phyloP scores from a whole-genome alignment of 1,140 invertebrate genomes.

The Atopsyche davidsoni region DNA sequence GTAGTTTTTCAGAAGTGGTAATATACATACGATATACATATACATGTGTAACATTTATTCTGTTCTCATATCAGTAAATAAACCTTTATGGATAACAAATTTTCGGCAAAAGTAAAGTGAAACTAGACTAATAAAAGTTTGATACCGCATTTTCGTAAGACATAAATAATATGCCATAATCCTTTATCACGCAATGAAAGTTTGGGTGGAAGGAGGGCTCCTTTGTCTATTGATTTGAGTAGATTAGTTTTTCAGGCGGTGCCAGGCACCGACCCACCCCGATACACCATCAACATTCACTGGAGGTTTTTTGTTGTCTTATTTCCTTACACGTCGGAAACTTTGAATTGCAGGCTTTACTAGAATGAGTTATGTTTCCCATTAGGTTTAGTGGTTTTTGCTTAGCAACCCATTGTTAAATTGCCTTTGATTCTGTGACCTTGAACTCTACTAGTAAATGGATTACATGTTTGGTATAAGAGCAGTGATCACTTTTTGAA shows the following conservation, averaged over 20 bases:
- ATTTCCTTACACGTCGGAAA: constrained; percentile 14
- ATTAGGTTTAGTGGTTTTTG: no score
- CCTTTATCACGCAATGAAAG: constrained; percentile 28
- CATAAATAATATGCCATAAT: constrained; percentile 16
- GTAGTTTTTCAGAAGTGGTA: no score
- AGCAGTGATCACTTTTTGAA: no score
- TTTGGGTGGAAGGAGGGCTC: constrained; percentile 18
- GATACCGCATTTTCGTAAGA: constrained; percentile 4
- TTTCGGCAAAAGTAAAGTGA: neutral
- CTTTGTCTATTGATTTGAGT: constrained; percentile 23
- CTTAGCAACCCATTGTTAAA: no score
- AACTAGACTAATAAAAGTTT: constrained; percentile 3
- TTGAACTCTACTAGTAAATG: no score
- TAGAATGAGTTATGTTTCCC: no score
- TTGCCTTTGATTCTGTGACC: no score
- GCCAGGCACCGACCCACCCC: constrained; percentile 24
- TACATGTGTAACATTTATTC: no score
- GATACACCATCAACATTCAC: constrained; percentile 20
- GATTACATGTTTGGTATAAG: no score
- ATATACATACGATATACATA: no score
- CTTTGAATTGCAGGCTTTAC: no score
- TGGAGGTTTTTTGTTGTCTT: constrained; percentile 16
- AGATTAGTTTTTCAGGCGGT: constrained; percentile 23
- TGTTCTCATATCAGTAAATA: no score
- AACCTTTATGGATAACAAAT: neutral